Conservation (phyloP, 2,113 vertebrate species). For the Phasianus colchicus region DNA sequence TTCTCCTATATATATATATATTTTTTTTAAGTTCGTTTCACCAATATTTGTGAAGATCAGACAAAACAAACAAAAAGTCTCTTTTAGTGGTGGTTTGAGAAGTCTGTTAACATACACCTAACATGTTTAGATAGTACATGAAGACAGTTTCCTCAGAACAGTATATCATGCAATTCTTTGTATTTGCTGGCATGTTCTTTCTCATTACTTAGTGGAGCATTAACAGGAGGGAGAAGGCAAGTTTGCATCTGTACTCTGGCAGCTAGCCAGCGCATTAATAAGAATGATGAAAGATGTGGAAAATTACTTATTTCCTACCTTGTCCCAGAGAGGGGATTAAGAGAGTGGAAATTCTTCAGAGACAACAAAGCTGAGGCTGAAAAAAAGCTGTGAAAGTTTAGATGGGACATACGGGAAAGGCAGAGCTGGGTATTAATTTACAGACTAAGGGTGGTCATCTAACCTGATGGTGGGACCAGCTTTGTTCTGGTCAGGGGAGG, state of each 20-base stretch:
- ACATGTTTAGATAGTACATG: background rate
- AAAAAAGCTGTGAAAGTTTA: background rate
- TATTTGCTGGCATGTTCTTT: background rate
- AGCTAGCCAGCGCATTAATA: background rate
- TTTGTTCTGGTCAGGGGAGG: background rate
- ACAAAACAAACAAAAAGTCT: background rate
- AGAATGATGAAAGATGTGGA: background rate
- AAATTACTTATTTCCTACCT: slow-evolving; percentile 28
- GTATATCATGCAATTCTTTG: background rate
- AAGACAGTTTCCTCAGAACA: background rate
- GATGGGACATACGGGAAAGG: background rate
- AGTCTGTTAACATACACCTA: background rate
- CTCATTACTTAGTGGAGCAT: background rate
- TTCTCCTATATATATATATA: background rate
- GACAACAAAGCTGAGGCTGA: background rate
- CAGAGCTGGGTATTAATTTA: background rate
- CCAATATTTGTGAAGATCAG: background rate
- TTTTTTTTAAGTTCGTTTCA: background rate
- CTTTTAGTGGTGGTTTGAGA: background rate
- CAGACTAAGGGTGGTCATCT: background rate
- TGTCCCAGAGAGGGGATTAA: background rate
- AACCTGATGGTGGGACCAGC: background rate
- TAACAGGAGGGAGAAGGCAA: background rate
- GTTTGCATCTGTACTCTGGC: background rate
- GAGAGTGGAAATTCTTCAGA: background rate